Percentiles rank a stretch among this genome's conserved stretches.
These are phyloP conservation scores for Sebastes taczanowskii DNA, from an alignment of 2,797 vertebrate species.

Conservation along the genomic window DNA sequence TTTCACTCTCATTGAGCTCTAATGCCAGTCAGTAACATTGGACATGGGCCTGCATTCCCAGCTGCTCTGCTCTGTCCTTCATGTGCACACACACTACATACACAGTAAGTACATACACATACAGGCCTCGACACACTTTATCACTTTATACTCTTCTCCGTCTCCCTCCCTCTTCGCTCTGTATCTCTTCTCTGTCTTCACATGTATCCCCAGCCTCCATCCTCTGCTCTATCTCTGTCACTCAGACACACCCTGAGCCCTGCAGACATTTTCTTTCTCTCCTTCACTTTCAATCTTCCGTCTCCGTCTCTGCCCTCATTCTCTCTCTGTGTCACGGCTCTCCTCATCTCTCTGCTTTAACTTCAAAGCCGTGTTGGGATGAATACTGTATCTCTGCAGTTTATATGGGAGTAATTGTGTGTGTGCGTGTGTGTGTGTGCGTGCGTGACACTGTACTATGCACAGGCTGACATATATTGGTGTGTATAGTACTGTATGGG, in stretches of 20 bases:
- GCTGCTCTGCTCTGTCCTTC: conserved; percentile 59
- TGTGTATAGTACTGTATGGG: not conserved
- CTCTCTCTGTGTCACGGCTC: conserved; percentile 42
- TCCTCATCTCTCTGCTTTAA: conserved; percentile 35
- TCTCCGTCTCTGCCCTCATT: conserved; percentile 57
- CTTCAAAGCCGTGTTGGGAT: conserved; percentile 45
- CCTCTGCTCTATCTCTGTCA: conserved; percentile 26
- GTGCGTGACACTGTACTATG: not conserved
- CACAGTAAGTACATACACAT: not conserved
- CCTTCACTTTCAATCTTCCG: conserved; percentile 37
- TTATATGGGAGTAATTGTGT: not conserved
- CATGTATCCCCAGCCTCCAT: conserved; percentile 4
- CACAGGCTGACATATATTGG: not conserved
- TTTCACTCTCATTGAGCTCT: conserved; percentile 28
- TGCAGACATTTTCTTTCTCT: conserved; percentile 56
- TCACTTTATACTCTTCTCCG: conserved; percentile 1
- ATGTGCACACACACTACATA: not conserved
- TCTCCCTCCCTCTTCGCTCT: not conserved
- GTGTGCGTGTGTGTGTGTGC: not conserved
- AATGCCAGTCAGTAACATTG: conserved; percentile 50
- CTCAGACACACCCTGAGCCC: conserved; percentile 48
- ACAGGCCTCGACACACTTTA: conserved; percentile 16
- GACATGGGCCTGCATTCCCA: conserved; percentile 67
- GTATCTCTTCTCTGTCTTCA: conserved; percentile 27
- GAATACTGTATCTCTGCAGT: conserved; percentile 21